Evolutionary conservation across 2,797 vertebrate genomes (phyloP).

Genomic region (Ispidina picta): DNA sequence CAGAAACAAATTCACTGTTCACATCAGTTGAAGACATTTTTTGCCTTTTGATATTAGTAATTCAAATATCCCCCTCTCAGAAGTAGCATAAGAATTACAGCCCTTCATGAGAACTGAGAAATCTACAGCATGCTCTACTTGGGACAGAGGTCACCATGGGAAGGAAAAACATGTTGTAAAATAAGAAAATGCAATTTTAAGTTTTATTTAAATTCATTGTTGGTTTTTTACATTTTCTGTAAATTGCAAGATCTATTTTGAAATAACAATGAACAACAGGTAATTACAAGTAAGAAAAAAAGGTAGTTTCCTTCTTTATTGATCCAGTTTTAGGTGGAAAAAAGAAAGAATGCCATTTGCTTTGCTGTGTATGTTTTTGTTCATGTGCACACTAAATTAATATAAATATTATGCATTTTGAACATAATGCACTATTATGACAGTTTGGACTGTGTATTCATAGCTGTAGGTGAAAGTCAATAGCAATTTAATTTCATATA

Average conservation of each 20-base stretch:
- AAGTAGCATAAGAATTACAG: conserved; percentile 15
- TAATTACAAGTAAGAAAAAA: neutral
- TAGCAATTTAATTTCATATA: neutral
- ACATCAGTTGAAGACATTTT: conserved; percentile 11
- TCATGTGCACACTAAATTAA: neutral
- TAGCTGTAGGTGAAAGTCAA: neutral
- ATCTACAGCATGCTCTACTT: neutral
- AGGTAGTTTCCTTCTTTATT: neutral
- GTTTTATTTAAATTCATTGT: neutral
- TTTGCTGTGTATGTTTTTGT: neutral
- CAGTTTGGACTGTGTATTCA: neutral
- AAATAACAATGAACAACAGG: neutral
- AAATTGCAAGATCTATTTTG: neutral
- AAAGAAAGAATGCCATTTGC: neutral
- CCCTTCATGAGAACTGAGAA: conserved; percentile 30
- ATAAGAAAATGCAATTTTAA: neutral
- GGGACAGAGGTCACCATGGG: neutral
- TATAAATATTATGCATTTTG: neutral
- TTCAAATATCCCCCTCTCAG: conserved; percentile 1
- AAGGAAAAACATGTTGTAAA: neutral
- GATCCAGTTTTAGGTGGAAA: neutral
- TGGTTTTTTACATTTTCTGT: neutral
- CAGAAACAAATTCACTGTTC: conserved; percentile 48
- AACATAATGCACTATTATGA: neutral
- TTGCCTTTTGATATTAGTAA: conserved; percentile 39